Conservation (phyloP, 2,113 vertebrate species). For the Amia ocellicauda region DNA sequence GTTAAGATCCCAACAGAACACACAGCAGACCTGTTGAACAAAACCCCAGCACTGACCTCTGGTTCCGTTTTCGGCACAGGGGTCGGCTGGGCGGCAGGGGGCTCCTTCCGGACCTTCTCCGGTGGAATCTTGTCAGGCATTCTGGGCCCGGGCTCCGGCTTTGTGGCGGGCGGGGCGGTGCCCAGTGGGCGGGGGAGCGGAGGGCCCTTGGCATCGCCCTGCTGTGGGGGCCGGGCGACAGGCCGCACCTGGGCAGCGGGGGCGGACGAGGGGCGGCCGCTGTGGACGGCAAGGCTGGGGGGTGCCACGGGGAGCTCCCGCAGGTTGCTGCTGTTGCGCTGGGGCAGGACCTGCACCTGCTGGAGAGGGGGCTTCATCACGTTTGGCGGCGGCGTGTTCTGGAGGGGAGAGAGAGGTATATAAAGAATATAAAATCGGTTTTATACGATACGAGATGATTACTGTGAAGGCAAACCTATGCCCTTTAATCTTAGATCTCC, state of each 20-base stretch:
- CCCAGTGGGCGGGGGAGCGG: neutral
- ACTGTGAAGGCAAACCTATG: too few species aligned
- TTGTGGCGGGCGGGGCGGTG: constrained; percentile 26
- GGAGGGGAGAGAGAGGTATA: constrained; percentile 19
- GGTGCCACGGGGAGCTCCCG: constrained; percentile 88
- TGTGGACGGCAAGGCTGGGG: constrained; percentile 61
- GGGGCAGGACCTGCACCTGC: constrained; percentile 69
- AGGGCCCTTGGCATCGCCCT: constrained; percentile 44
- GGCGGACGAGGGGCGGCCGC: constrained; percentile 53
- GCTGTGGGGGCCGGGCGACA: constrained; percentile 51
- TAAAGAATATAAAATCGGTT: constrained; percentile 3
- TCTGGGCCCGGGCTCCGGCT: constrained; percentile 30
- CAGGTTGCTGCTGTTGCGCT: constrained; percentile 91
- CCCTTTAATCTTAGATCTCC: too few species aligned
- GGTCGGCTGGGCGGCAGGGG: constrained; percentile 52
- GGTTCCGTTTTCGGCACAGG: constrained; percentile 50
- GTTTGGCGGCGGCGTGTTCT: constrained; percentile 72
- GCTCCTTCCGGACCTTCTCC: constrained; percentile 43
- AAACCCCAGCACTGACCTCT: constrained; percentile 60
- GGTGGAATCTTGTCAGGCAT: constrained; percentile 58
- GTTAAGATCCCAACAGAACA: too few species aligned
- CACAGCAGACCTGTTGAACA: too few species aligned
- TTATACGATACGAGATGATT: too few species aligned
- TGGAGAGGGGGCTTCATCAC: constrained; percentile 68
- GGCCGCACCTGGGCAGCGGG: constrained; percentile 73